A percentile compares a stretch with the other conserved stretches of the same genome.
Evolutionary conservation across 2,113 vertebrate species (phyloP).

Genomic region (Xiphophorus maculatus): DNA sequence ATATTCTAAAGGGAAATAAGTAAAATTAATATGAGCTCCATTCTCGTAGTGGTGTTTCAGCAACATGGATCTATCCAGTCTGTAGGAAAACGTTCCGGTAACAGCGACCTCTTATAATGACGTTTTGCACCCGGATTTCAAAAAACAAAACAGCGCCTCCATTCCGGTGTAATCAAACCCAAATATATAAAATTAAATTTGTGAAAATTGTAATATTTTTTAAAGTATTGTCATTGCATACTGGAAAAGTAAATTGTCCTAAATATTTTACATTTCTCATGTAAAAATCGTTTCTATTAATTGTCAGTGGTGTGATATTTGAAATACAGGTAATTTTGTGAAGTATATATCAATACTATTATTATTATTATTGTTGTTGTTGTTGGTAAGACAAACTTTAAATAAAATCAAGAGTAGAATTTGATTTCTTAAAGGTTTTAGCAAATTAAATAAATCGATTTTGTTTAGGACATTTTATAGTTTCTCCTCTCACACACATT

Average conservation of each 20-base stretch:
- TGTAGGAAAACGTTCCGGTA: background rate
- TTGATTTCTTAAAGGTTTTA: too few species aligned
- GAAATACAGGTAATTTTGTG: too few species aligned
- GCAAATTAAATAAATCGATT: too few species aligned
- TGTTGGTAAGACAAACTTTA: too few species aligned
- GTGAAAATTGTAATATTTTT: background rate
- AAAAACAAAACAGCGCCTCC: slow-evolving; percentile 28
- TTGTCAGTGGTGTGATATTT: background rate
- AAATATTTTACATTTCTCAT: background rate
- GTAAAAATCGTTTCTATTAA: background rate
- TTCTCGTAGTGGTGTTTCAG: slow-evolving; percentile 7
- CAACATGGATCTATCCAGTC: slow-evolving; percentile 4
- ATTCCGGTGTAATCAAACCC: background rate
- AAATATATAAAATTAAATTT: background rate
- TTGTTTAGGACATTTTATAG: too few species aligned
- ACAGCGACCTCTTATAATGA: background rate
- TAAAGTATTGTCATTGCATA: background rate
- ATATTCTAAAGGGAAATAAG: background rate
- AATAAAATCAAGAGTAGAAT: too few species aligned
- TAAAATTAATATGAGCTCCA: background rate
- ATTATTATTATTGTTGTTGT: too few species aligned
- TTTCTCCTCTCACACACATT: too few species aligned
- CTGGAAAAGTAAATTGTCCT: too few species aligned
- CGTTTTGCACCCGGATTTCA: background rate
- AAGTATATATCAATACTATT: too few species aligned